These are phyloP conservation scores for Rhabdomys dilectus DNA, from an alignment of 2,113 vertebrate species.

Conservation along the genomic window DNA sequence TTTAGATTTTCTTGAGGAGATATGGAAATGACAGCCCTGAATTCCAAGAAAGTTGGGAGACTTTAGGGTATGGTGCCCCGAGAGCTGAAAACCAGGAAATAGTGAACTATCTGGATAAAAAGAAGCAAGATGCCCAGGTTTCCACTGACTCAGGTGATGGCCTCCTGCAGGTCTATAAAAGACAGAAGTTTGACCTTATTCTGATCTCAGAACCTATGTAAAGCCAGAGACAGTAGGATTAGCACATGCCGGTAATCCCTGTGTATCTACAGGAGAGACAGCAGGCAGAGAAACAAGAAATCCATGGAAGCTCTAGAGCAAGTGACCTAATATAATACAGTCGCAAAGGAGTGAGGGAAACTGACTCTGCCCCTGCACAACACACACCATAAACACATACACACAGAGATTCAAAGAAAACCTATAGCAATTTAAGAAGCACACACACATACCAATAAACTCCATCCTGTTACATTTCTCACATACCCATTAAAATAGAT, in stretches of 20 bases:
- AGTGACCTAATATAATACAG: no score
- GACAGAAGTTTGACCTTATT: not conserved
- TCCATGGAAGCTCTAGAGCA: not conserved
- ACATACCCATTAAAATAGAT: not conserved
- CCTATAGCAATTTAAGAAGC: not conserved
- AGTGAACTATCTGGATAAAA: not conserved
- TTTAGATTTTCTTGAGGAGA: not conserved
- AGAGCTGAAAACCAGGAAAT: slow-evolving; percentile 4
- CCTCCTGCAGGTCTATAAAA: not conserved
- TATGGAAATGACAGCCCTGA: not conserved
- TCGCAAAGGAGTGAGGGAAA: not conserved
- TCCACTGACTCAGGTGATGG: not conserved
- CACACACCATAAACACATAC: not conserved
- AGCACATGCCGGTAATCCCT: not conserved
- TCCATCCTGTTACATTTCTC: not conserved
- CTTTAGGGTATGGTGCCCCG: not conserved
- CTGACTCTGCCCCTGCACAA: not conserved
- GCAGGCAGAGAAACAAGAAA: not conserved
- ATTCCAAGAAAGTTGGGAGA: not conserved
- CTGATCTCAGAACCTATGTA: not conserved
- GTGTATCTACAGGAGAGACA: not conserved
- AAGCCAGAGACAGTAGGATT: not conserved
- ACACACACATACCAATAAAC: not conserved
- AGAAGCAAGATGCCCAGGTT: slow-evolving; percentile 19
- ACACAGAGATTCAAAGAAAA: not conserved